Conservation (phyloP, 2,113 vertebrate species). For the Macrotis lagotis region DNA sequence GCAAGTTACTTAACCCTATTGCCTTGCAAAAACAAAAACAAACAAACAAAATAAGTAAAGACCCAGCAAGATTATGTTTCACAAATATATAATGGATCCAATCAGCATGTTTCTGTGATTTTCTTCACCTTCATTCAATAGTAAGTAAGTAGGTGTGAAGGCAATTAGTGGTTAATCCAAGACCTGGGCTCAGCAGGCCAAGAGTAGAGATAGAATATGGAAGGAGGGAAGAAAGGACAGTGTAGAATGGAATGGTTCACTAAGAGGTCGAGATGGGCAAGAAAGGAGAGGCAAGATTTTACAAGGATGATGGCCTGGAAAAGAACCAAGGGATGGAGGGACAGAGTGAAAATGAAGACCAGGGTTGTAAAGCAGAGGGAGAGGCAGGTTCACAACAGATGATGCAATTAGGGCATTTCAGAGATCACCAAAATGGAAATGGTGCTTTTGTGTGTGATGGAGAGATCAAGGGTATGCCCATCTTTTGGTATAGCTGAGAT, state of each 20-base stretch:
- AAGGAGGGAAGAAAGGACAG: too few relatives aligned
- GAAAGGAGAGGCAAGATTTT: neutral
- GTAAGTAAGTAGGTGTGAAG: neutral
- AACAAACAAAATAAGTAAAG: too few relatives aligned
- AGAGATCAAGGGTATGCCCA: neutral
- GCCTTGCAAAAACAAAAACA: too few relatives aligned
- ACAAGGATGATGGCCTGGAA: neutral
- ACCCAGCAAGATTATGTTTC: too few relatives aligned
- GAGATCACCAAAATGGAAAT: neutral
- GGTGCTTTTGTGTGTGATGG: neutral
- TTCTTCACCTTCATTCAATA: neutral
- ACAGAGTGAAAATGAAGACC: neutral
- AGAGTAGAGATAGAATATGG: neutral
- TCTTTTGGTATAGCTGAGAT: too few relatives aligned
- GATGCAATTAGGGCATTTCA: neutral
- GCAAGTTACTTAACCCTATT: too few relatives aligned
- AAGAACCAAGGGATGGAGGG: too few relatives aligned
- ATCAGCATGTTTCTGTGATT: neutral
- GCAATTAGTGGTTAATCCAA: neutral
- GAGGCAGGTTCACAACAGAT: too few relatives aligned
- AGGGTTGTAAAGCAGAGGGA: neutral
- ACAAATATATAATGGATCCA: too few relatives aligned
- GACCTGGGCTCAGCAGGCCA: neutral
- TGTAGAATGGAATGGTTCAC: neutral
- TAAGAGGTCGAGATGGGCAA: too few relatives aligned